A percentile compares a stretch with the other conserved stretches of the same genome.
These are phyloP conservation scores for Callyntrura guangdongensis DNA, from an alignment of 2,888 invertebrate genomes.

Conservation along the genomic window DNA sequence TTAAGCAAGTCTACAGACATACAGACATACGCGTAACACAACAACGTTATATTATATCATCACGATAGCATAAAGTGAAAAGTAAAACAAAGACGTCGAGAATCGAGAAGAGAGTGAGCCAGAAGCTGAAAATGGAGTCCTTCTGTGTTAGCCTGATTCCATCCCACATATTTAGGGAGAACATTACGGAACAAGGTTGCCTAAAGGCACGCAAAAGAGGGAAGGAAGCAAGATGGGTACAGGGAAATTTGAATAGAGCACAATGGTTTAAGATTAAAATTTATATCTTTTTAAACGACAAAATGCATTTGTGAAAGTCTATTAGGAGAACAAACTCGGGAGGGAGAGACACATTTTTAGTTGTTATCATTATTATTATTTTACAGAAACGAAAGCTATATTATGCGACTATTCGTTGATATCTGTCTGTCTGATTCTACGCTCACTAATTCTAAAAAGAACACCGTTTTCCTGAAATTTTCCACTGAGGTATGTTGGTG, in stretches of 20 bases:
- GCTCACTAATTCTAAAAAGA: not conserved
- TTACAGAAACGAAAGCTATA: no score
- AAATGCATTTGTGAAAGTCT: constrained; percentile 28
- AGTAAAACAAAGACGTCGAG: constrained; percentile 66
- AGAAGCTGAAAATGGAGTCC: constrained; percentile 34
- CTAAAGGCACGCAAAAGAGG: constrained; percentile 41
- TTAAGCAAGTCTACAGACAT: constrained; percentile 48
- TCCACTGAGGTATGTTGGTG: no score
- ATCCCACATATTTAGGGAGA: not conserved
- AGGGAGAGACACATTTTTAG: not conserved
- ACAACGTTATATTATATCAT: constrained; percentile 17
- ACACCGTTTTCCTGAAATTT: no score
- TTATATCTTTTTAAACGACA: constrained; percentile 46
- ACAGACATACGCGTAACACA: constrained; percentile 3
- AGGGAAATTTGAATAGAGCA: constrained; percentile 25
- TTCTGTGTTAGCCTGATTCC: not conserved
- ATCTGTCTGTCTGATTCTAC: not conserved
- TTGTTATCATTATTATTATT: not conserved
- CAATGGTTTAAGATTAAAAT: constrained; percentile 40
- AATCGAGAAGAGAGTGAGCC: constrained; percentile 28
- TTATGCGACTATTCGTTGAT: not conserved
- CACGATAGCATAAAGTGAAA: constrained; percentile 57
- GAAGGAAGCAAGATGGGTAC: not conserved
- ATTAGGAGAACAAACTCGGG: not conserved
- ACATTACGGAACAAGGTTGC: constrained; percentile 40